These are phyloP conservation scores for Toxotes chatareus DNA, from an alignment of 2,113 vertebrate genomes.

Conservation along the genomic window DNA sequence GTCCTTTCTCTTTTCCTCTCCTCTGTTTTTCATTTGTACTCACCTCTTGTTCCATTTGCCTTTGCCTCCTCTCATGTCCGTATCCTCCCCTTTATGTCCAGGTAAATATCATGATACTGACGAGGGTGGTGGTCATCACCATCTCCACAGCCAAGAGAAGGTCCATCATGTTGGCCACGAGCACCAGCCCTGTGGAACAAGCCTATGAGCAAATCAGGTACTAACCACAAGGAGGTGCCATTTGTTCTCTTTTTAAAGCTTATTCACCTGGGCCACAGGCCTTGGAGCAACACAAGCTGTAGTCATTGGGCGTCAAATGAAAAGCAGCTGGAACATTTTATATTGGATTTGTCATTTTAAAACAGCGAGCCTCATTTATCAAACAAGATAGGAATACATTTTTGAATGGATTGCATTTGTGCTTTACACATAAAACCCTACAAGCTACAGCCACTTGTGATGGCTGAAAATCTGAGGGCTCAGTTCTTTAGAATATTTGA, in stretches of 20 bases:
- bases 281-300: slow-evolving; percentile 22
- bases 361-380: slow-evolving; percentile 30
- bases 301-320: slow-evolving; percentile 24
- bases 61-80: background rate
- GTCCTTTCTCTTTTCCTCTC: background rate
- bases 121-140: slow-evolving; percentile 84
- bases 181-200: slow-evolving; percentile 78
- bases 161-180: slow-evolving; percentile 84
- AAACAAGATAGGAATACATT: slow-evolving; percentile 32
- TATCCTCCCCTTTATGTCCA: slow-evolving; percentile 44
- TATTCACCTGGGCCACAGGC: background rate
- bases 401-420: slow-evolving; percentile 27
- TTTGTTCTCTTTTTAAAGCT: slow-evolving; percentile 70
- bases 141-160: slow-evolving; percentile 84
- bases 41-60: background rate
- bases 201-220: slow-evolving; percentile 85
- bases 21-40: background rate
- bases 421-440: slow-evolving; percentile 19
- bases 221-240: slow-evolving; percentile 81
- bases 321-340: slow-evolving; percentile 45
- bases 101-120: slow-evolving; percentile 86
- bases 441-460: background rate
- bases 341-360: slow-evolving; percentile 52
- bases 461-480: background rate
- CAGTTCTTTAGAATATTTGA: background rate